Evolutionary conservation across 1,140 invertebrate genomes (phyloP).

Genomic region (Pteromalus puparum): DNA sequence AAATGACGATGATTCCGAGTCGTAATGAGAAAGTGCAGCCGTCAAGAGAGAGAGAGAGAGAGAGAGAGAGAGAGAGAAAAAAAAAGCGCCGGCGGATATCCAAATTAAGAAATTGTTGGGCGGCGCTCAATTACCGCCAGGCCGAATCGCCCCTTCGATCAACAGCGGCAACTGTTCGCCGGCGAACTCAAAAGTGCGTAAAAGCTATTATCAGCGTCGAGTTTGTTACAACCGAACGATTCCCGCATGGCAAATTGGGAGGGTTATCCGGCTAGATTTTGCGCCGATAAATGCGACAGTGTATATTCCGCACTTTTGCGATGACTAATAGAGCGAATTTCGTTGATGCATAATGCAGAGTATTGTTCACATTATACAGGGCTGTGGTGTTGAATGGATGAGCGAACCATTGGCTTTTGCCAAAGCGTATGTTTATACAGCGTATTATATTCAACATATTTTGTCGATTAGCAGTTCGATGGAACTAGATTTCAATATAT

Average conservation of each 20-base stretch:
- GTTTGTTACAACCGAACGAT: not conserved
- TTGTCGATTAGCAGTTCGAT: too few relatives aligned
- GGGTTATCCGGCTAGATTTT: not conserved
- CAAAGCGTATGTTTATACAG: too few relatives aligned
- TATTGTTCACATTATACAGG: too few relatives aligned
- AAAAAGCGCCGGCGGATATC: conserved; percentile 8
- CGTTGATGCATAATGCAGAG: too few relatives aligned
- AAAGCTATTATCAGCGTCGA: not conserved
- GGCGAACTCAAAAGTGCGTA: not conserved
- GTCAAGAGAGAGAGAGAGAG: too few relatives aligned
- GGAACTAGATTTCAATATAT: too few relatives aligned
- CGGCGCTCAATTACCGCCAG: conserved; percentile 10
- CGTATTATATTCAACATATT: too few relatives aligned
- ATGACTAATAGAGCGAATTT: too few relatives aligned
- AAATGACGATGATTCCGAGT: too few relatives aligned
- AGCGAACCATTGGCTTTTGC: too few relatives aligned
- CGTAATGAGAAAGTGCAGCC: not conserved
- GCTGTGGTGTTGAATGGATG: too few relatives aligned
- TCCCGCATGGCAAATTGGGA: not conserved
- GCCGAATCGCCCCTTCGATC: conserved; percentile 19
- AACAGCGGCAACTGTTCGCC: not conserved
- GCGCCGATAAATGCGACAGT: not conserved
- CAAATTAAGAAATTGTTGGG: conserved; percentile 33
- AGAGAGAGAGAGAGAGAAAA: not conserved
- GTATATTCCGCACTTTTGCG: too few relatives aligned